Evolutionary conservation across 1,140 invertebrate genomes (phyloP).

Genomic region (Hycleus phaleratus): DNA sequence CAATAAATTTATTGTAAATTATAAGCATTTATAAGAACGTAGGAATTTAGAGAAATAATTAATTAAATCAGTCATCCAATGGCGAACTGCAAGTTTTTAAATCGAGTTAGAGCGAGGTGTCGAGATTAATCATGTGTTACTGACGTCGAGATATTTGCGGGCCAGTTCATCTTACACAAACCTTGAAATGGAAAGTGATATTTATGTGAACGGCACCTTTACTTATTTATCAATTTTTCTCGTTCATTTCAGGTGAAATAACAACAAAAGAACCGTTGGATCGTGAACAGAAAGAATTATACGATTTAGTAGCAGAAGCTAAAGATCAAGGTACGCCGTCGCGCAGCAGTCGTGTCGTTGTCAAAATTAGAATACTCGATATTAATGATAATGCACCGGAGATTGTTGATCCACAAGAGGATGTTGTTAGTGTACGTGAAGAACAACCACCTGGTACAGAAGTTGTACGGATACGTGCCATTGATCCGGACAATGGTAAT

Average conservation of each 20-base stretch:
- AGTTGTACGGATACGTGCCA: slow-evolving; percentile 74
- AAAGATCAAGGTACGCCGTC: slow-evolving; percentile 76
- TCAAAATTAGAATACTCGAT: slow-evolving; percentile 70
- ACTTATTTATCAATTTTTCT: not conserved
- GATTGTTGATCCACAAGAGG: slow-evolving; percentile 80
- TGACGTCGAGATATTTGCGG: slow-evolving; percentile 24
- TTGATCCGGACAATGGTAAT: slow-evolving; percentile 78
- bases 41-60: no score
- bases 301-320: slow-evolving; percentile 79
- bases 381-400: slow-evolving; percentile 87
- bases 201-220: slow-evolving; percentile 4
- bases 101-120: slow-evolving; percentile 20
- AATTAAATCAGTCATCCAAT: no score
- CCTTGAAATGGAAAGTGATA: slow-evolving; percentile 27
- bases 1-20: no score
- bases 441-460: slow-evolving; percentile 74
- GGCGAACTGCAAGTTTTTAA: not conserved
- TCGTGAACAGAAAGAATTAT: slow-evolving; percentile 66
- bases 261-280: slow-evolving; percentile 74
- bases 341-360: slow-evolving; percentile 60
- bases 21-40: no score
- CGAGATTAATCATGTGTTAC: slow-evolving; percentile 27
- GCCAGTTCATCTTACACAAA: slow-evolving; percentile 13
- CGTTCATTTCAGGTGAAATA: slow-evolving; percentile 65
- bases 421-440: slow-evolving; percentile 79